Evolutionary conservation across 2,888 invertebrate species (phyloP).

Genomic region (Toxonevra muliebris): DNA sequence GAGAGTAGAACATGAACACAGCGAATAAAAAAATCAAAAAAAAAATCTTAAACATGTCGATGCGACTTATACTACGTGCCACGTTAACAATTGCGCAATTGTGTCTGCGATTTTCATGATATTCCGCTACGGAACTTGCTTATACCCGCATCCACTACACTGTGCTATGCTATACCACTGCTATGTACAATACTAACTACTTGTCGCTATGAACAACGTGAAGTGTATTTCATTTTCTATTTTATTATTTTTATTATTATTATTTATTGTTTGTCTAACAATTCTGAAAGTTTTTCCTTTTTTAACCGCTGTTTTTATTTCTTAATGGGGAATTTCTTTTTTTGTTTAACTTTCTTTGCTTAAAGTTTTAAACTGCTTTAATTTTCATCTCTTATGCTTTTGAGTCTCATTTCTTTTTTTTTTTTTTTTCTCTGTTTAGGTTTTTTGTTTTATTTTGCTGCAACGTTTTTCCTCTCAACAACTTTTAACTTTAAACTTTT

Average conservation of each 20-base stretch:
- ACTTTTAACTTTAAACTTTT: neutral
- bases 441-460: conserved; percentile 6
- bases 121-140: no score
- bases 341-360: no score
- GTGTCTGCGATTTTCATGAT: neutral
- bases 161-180: no score
- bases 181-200: no score
- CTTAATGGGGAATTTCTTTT: no score
- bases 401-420: neutral
- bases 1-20: neutral
- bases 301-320: neutral
- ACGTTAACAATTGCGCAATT: conserved; percentile 20
- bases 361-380: conserved; percentile 3
- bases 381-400: neutral
- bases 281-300: no score
- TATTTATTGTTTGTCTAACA: no score
- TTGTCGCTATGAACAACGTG: no score
- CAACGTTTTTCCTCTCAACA: conserved; percentile 13
- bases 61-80: conserved; percentile 19
- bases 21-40: no score
- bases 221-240: no score
- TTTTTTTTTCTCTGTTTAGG: conserved; percentile 4
- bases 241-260: no score
- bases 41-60: conserved; percentile 15
- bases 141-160: no score